phyloP scores from a whole-genome alignment of 2,888 invertebrate genomes.

The Dexiosoma caninum region DNA sequence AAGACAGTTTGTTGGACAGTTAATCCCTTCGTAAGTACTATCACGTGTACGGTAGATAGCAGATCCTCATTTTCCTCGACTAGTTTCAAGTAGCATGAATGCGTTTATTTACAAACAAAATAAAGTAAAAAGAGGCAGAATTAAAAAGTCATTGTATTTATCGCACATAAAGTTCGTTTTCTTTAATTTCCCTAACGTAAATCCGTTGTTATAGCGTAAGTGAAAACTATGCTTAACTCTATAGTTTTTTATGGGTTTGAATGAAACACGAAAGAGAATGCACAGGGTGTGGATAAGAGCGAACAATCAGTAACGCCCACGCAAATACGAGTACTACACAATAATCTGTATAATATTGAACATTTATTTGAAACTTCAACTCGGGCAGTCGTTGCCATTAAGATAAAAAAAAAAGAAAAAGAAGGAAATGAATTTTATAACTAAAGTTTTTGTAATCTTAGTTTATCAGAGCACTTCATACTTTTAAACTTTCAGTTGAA shows the following conservation, averaged over 20 bases:
- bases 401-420: conserved; percentile 2
- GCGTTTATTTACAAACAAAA: no score
- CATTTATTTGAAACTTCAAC: conserved; percentile 46
- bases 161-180: neutral
- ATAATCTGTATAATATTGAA: conserved; percentile 50
- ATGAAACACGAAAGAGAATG: conserved; percentile 18
- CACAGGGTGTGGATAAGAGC: neutral
- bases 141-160: neutral
- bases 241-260: conserved; percentile 20
- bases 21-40: no score
- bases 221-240: neutral
- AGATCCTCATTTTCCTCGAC: no score
- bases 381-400: conserved; percentile 18
- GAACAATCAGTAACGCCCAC: conserved; percentile 14
- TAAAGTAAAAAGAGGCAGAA: no score
- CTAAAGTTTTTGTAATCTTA: conserved; percentile 32
- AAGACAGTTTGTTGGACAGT: no score
- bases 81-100: no score
- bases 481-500: conserved; percentile 27
- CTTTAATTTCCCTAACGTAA: neutral
- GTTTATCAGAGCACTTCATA: conserved; percentile 25
- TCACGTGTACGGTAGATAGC: no score
- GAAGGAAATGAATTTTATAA: no score
- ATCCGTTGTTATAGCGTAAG: neutral
- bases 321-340: neutral